A percentile compares a stretch with the other conserved stretches of the same genome.
phyloP scores from a whole-genome alignment of 2,113 vertebrate species.

The Triplophysa tibetana region DNA sequence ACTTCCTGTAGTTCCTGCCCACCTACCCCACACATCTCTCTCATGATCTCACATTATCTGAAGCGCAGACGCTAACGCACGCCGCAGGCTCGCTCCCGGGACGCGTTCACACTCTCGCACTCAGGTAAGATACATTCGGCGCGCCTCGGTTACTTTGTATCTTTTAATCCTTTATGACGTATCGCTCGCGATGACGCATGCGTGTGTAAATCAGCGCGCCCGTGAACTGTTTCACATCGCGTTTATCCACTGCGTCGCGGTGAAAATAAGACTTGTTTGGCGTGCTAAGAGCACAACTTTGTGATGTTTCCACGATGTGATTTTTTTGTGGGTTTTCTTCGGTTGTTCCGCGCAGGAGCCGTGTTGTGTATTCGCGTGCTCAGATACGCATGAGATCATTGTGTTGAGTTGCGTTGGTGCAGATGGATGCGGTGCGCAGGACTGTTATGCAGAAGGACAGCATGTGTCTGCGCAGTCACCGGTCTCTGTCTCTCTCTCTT shows the following conservation, averaged over 20 bases:
- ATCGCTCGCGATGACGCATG: background rate
- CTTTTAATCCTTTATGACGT: slow-evolving; percentile 2
- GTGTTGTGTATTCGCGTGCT: slow-evolving; percentile 2
- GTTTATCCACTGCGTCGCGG: too few relatives aligned
- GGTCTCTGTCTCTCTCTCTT: background rate
- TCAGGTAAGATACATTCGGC: slow-evolving; percentile 13
- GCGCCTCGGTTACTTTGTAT: slow-evolving; percentile 8
- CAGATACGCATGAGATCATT: background rate
- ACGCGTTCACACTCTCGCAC: background rate
- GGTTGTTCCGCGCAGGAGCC: background rate
- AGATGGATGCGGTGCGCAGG: background rate
- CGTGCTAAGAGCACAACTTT: background rate
- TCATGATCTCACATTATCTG: background rate
- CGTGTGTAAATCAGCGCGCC: background rate
- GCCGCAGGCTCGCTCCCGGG: background rate
- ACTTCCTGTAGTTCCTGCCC: slow-evolving; percentile 43
- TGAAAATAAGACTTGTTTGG: too few relatives aligned
- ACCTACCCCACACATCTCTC: background rate
- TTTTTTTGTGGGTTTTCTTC: background rate
- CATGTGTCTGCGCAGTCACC: background rate
- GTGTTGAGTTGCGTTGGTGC: slow-evolving; percentile 25
- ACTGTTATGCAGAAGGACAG: slow-evolving; percentile 19
- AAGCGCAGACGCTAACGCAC: background rate
- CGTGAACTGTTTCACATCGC: background rate
- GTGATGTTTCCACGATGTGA: background rate